Evolutionary conservation across 1,140 invertebrate genomes (phyloP), one percentile per base, ranked within the genome.

Genomic region (Ridgeia piscesae): DNA sequence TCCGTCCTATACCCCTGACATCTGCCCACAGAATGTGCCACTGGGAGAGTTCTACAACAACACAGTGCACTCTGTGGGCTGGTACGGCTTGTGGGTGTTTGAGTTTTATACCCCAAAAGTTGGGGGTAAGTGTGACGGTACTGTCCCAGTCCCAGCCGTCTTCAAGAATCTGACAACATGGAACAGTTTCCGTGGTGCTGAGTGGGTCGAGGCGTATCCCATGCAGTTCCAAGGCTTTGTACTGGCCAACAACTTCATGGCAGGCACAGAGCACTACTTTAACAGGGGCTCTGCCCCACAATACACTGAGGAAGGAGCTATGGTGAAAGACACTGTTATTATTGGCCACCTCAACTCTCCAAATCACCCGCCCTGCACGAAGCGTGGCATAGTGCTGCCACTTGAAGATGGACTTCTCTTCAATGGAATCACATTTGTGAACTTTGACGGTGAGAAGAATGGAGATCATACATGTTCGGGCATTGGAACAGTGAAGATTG

Each of bases 61-160:
- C 93, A 93, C 94, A 14, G 95, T 94, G 14, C 96, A 96, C 93
- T 95, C 95, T 0, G 92, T 94, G 34, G 95, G 96, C 88, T 95
- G 95, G 94, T 96, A 95, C 94, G 96, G 95, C 33, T 90, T 96
- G 0, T 96, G 96, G 96, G 94, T 95, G 8, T 96, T 96, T 92
- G 92, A 94, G 34, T 93, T 91, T 0, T 95, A 94, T 91, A 93
- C 93, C 34, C 95, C 95, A 1, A 89, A 35, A 89, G 92, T 91
- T 92, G 34, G 31, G 11, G 91, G 91, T 35, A 34, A 33, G 92
- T 93, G 91, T 92, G 35, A 14, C 92, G 11, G 34, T 8, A n/a
- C 4, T 35, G 34, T 8, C 14, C 77, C 88, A 33, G 35, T 89
- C n/a, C 91, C 93, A 27, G 93, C 93, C 9, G 48, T 92, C 31